These are phyloP conservation scores for Vireo altiloquus DNA, from an alignment of 2,113 vertebrate genomes.

Conservation along the genomic window DNA sequence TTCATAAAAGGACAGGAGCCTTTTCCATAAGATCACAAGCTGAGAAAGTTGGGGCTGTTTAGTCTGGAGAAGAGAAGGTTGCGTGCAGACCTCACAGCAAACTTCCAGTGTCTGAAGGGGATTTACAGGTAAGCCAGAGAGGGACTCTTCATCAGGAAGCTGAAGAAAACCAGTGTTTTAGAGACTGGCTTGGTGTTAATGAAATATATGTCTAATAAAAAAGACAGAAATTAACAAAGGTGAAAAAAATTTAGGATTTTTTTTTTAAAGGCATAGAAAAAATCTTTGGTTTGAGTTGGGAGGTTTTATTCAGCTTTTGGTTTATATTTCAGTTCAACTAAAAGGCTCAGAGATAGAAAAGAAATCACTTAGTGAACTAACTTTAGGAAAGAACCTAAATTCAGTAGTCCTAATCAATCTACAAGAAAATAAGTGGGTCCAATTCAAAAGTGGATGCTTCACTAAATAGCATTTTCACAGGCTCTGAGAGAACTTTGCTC, in stretches of 20 bases:
- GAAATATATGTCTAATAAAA: neutral
- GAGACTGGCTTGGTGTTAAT: neutral
- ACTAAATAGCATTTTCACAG: neutral
- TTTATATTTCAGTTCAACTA: neutral
- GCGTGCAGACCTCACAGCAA: rapidly evolving
- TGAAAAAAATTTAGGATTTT: rapidly evolving
- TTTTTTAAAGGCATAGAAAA: neutral
- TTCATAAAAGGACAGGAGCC: neutral
- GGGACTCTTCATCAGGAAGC: neutral
- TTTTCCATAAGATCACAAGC: rapidly evolving
- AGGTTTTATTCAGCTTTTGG: neutral
- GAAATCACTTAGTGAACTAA: neutral
- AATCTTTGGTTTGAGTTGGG: neutral
- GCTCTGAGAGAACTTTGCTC: neutral
- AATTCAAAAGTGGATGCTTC: neutral
- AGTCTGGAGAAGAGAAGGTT: neutral
- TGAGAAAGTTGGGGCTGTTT: neutral
- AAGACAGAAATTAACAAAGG: neutral
- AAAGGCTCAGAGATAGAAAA: neutral
- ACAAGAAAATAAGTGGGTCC: neutral
- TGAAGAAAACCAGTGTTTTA: neutral
- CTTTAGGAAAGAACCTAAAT: neutral
- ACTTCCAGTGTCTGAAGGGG: neutral
- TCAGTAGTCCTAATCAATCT: neutral
- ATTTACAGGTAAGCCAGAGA: neutral